These are phyloP conservation scores for Phymatocera aterrima DNA, from an alignment of 2,888 invertebrate species.

Conservation along the genomic window DNA sequence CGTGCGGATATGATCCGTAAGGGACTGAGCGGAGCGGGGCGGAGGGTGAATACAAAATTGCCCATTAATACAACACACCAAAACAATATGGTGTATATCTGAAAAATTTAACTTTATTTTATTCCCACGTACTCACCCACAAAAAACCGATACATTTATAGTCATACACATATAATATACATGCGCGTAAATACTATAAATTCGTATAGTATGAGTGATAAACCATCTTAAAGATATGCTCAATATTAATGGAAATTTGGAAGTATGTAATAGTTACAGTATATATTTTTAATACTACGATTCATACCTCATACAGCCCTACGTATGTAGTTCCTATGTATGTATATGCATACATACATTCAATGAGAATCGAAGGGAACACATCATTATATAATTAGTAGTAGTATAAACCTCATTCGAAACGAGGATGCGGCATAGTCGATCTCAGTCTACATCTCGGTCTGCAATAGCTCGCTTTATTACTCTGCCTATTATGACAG, in stretches of 20 bases:
- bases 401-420: background rate
- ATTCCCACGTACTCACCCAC: slow-evolving; percentile 22
- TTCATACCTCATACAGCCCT: background rate
- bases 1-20: no score
- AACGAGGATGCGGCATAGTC: background rate
- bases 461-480: background rate
- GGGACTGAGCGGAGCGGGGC: background rate
- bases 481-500: background rate
- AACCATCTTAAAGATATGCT: background rate
- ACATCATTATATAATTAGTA: background rate
- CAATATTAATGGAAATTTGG: background rate
- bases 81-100: no score
- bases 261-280: background rate
- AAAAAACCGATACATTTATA: slow-evolving; percentile 10
- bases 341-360: background rate
- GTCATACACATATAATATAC: slow-evolving; percentile 13
- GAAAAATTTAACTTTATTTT: slow-evolving; percentile 28
- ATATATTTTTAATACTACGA: background rate
- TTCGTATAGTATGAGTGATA: background rate
- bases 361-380: background rate
- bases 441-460: background rate
- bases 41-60: no score
- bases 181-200: background rate
- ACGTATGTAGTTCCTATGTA: no score
- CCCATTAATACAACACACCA: background rate